These are phyloP conservation scores for Drosophila meridiana DNA, from an alignment of 2,888 invertebrate genomes.

Conservation along the genomic window DNA sequence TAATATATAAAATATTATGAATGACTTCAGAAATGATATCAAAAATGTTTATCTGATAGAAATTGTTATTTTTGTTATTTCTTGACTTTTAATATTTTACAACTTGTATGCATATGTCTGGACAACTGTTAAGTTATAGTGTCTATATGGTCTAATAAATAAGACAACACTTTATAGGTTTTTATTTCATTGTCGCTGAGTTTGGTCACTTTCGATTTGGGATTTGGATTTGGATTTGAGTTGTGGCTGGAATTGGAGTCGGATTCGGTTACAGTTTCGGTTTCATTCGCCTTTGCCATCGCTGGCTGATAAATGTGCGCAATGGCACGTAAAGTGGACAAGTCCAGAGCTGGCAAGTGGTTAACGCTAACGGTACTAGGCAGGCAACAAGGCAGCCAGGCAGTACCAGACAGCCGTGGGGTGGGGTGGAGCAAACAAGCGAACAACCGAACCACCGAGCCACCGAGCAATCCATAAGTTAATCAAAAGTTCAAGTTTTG, in stretches of 20 bases:
- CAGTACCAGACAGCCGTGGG: neutral
- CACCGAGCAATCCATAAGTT: slow-evolving; percentile 63
- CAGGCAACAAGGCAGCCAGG: slow-evolving; percentile 20
- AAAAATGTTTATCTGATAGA: neutral
- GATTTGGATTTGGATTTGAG: slow-evolving; percentile 21
- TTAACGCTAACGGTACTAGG: slow-evolving; percentile 45
- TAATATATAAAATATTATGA: neutral
- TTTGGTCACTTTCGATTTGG: slow-evolving; percentile 73
- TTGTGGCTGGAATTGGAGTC: slow-evolving; percentile 20
- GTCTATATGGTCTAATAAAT: slow-evolving; percentile 34
- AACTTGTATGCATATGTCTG: neutral
- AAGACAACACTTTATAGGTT: slow-evolving; percentile 37
- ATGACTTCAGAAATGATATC: too few relatives aligned
- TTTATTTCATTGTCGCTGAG: slow-evolving; percentile 65
- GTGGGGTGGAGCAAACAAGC: neutral
- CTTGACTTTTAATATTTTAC: neutral
- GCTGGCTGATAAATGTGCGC: slow-evolving; percentile 60
- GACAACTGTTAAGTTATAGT: neutral
- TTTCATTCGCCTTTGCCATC: slow-evolving; percentile 30
- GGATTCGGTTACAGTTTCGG: slow-evolving; percentile 32
- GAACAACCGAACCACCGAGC: slow-evolving; percentile 7
- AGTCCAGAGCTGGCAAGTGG: slow-evolving; percentile 54
- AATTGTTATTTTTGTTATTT: neutral
- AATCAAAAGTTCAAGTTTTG: slow-evolving; percentile 75
- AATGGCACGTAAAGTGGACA: slow-evolving; percentile 68